Base-by-base conservation (phyloP, 2,113 vertebrate genomes). In the Podarcis muralis region DNA sequence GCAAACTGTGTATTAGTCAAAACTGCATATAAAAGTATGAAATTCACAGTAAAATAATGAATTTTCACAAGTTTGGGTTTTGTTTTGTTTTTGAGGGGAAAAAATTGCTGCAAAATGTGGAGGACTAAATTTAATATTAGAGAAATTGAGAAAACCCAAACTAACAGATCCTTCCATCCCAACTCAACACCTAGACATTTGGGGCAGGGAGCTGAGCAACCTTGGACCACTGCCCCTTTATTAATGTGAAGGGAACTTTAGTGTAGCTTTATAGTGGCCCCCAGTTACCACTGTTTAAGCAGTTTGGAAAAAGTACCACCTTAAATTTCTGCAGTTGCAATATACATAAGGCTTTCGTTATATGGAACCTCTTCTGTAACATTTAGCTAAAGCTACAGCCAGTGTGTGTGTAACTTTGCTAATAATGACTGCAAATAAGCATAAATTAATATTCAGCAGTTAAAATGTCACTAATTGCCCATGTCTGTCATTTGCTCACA, bases 341-440 rank as follows among this genome's bases (percentile, higher is more conserved):
- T 81, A 65, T 4, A 81, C 1, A 0, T 18, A 87, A 90, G 82
- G 78, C 89, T 87, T 93, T 83, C 80, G 3, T 69, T 77, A 30
- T 90, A 88, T 92, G 89, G 91, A 95, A 91, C 91, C 94, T 89
- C 81, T 92, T 90, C 92, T 81, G 83, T 40, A 76, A 92, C 77
- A 65, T 9, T 75, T 86, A 83, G 87, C 81, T 82, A 89, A 81
- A 77, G 81, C 87, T 79, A 83, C 92, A 92, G 92, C 68, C 81
- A 91, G 80, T 91, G 37, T 89, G 89, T 87, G 86, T 85, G 85
- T 91, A 90, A 77, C 89, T 90, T 74, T 84, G 84, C 89, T 94
- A 76, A 27, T 84, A 86, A 89, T 15, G 81, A 85, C 83, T 57
- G 81, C 68, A 95, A 94, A 94, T 75, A 8, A 95, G 89, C 65